Evolutionary conservation across 2,888 invertebrate species (phyloP), one percentile per base, ranked within the genome.

Genomic region (Toxonevra muliebris): DNA sequence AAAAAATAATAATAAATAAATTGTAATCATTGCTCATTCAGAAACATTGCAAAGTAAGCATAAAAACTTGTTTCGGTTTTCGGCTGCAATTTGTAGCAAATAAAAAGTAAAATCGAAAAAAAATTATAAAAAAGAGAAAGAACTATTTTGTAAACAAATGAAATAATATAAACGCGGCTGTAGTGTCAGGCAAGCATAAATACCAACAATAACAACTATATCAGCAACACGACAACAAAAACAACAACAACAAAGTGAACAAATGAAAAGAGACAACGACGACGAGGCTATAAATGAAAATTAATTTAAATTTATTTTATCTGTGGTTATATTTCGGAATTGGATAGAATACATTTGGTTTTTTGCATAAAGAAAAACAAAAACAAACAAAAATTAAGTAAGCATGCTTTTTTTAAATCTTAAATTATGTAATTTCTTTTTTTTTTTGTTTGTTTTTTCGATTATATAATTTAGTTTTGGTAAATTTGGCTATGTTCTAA

Each of bases 321-420:
- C 60, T 68, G 65, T 65, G 59, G 42, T 59, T 59, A 42, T 42
- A 17, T 41, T 30, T 55, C n/a, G 59, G 73, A 72, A 80, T 79
- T 79, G 79, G 79, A 80, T 62, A 53, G 48, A 58, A 63, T 64
- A 70, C 71, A 69, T 81, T 81, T 79, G 77, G 74, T 81, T 81
- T 73, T 80, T 79, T 76, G 79, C 79, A 80, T 78, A 17, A 52
- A 54, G 48, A 52, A 60, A 60, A 55, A 60, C 53, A 19, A 50
- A 50, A 70, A 71, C 68, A 69, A 71, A 69, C 68, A 71, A 73
- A 79, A 75, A 79, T 77, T 80, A 80, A 79, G 83, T 83, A 83
- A 83, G 83, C 83, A 83, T 83, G 83, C 81, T 78, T 81, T 78
- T 75, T 77, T 74, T 72, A 65, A 73, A 71, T 74, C 69, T 43